Conservation (phyloP, 2,113 vertebrate genomes). For the Tricholaema leucomelas region DNA sequence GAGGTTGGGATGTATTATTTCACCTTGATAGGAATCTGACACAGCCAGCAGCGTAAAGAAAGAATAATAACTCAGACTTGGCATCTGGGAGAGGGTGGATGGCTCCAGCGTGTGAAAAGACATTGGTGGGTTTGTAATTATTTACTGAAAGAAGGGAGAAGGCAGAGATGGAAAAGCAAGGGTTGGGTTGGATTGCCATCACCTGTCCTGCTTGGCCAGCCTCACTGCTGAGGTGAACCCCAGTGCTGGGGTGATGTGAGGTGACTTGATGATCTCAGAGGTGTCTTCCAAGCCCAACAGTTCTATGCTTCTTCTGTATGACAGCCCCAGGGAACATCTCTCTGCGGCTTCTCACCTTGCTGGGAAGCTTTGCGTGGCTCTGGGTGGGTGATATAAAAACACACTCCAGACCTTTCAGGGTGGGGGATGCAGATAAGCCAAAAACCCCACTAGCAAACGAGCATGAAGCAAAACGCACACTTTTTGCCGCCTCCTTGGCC, state of each 20-base stretch:
- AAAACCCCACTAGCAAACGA: not conserved
- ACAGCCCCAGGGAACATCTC: not conserved
- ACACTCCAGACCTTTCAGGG: not conserved
- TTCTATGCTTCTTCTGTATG: too few relatives aligned
- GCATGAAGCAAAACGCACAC: not conserved
- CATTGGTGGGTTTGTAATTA: conserved; percentile 9
- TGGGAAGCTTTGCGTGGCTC: too few relatives aligned
- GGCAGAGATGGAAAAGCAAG: too few relatives aligned
- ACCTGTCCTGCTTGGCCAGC: too few relatives aligned
- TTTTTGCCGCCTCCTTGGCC: not conserved
- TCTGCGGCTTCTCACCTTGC: not conserved
- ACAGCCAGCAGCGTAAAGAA: conserved; percentile 51
- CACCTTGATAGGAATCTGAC: conserved; percentile 53
- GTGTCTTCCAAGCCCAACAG: too few relatives aligned
- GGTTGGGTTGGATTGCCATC: too few relatives aligned
- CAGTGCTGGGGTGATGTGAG: accelerated
- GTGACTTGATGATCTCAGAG: not conserved
- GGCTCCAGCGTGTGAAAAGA: conserved; percentile 25
- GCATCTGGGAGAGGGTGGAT: not conserved
- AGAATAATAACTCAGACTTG: conserved; percentile 54
- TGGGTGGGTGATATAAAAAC: accelerated
- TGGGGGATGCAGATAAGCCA: too few relatives aligned
- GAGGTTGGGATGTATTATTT: conserved; percentile 48
- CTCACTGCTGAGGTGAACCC: not conserved
- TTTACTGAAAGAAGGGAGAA: not conserved